Base-by-base conservation (phyloP, 2,797 vertebrate genomes). In the Lithobates sylvaticus region DNA sequence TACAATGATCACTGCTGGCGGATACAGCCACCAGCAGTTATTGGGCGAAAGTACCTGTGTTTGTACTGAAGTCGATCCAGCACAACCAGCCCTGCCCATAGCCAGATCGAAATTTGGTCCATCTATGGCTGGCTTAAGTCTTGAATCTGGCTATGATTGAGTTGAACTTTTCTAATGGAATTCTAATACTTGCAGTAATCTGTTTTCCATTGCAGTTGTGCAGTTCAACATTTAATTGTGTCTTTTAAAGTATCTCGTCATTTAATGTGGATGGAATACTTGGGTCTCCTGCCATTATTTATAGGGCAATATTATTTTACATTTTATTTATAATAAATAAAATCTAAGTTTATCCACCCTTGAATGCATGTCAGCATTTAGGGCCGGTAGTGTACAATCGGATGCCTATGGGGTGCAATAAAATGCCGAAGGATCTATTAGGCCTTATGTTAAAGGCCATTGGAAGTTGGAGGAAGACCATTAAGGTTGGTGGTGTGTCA, bases 401-500 rank as follows among this genome's bases (percentile, higher is more conserved):
- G 15, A 58, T 42, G 26, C 72, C 72, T 69, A 73, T 39, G 32
- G n/a, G 82, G 74, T 42, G 21, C 21, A 26, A 15, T 77, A 54
- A 82, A 69, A 58, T 68, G 18, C 32, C 4, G 21, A 54, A 32
- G 73, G 36, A 58, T 58, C 7, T 64, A 16, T 23, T 10, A 18
- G 54, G 5, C 39, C 29, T 18, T n/a, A 44, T 34, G n/a, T 61
- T 36, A 27, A 64, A 65, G 50, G 15, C n/a, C 23, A 12, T 36
- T 65, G 54, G 34, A 64, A 65, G 16, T 23, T 71, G 9, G 16
- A 36, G n/a, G 65, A 68, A 67, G 27, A 54, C 64, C 23, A 67
- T 85, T 81, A 85, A 69, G 68, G 47, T 34, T 10, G 2, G n/a
- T 23, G 16, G 15, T 9, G 74, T 70, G 47, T 69, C 61, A 27